Conservation (phyloP, 2,888 invertebrate species). For the Nudaria mundana region DNA sequence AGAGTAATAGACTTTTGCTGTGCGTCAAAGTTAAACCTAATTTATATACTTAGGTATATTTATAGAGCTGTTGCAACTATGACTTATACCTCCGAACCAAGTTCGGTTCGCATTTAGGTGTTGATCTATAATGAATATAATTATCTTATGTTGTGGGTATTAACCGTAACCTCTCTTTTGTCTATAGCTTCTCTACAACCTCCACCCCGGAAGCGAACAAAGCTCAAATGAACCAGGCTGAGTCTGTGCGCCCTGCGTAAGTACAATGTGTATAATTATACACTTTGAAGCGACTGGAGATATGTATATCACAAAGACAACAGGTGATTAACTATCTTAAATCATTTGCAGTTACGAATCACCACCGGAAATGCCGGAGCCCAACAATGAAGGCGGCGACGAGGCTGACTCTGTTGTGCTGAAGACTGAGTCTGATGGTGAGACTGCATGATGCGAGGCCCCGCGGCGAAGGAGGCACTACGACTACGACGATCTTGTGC, state of each 20-base stretch:
- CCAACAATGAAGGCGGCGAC: constrained; percentile 28
- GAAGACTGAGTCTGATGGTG: constrained; percentile 43
- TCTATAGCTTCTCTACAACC: constrained; percentile 15
- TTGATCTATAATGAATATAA: neutral
- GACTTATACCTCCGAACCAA: no score
- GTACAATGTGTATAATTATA: no score
- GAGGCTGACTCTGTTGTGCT: constrained; percentile 34
- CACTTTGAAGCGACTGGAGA: no score
- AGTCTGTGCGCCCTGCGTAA: constrained; percentile 20
- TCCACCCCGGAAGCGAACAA: constrained; percentile 28
- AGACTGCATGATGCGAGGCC: constrained; percentile 49
- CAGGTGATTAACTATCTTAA: neutral
- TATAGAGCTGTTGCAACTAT: no score
- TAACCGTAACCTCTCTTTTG: constrained; percentile 3
- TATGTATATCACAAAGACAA: no score
- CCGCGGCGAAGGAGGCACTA: constrained; percentile 10
- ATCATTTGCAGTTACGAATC: constrained; percentile 43
- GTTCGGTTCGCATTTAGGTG: no score
- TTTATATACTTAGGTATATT: no score
- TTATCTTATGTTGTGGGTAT: neutral
- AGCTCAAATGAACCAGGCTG: constrained; percentile 22
- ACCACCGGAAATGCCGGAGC: constrained; percentile 35
- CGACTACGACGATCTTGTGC: constrained; percentile 22
- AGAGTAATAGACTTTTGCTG: no score
- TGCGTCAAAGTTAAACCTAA: no score